Evolutionary conservation across 1,140 invertebrate genomes (phyloP).

Genomic region (Odontomachus brunneus): DNA sequence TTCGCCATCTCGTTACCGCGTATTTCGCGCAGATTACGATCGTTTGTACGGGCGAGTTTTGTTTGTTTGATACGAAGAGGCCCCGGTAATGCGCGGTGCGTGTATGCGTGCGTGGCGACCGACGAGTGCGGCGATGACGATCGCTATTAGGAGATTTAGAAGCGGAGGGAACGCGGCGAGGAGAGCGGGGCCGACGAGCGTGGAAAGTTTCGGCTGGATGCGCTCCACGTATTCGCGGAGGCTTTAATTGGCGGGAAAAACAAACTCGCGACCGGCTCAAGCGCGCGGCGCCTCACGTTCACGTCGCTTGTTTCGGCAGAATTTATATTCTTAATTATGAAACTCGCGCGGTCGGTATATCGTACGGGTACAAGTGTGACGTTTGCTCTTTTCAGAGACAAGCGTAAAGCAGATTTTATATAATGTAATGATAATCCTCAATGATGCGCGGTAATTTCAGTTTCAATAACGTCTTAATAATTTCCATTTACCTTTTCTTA

Average conservation of each 20-base stretch:
- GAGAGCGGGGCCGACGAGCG: not conserved
- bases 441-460: too few relatives aligned
- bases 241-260: constrained; percentile 42
- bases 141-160: constrained; percentile 57
- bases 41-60: not conserved
- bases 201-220: constrained; percentile 55
- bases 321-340: too few relatives aligned
- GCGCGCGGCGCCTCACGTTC: too few relatives aligned
- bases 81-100: not conserved
- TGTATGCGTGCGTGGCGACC: constrained; percentile 24
- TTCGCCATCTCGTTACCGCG: not conserved
- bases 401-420: too few relatives aligned
- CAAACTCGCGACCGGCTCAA: not conserved
- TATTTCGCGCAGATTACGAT: constrained; percentile 16
- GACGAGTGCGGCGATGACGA: constrained; percentile 43
- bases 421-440: too few relatives aligned
- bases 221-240: not conserved
- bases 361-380: too few relatives aligned
- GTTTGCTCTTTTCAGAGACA: too few relatives aligned
- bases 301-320: too few relatives aligned
- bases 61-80: constrained; percentile 22
- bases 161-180: not conserved
- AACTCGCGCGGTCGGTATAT: too few relatives aligned
- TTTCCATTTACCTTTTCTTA: too few relatives aligned
- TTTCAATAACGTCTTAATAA: too few relatives aligned